Evolutionary conservation across 1,140 invertebrate species (phyloP).

Genomic region (Bemisia tabaci): DNA sequence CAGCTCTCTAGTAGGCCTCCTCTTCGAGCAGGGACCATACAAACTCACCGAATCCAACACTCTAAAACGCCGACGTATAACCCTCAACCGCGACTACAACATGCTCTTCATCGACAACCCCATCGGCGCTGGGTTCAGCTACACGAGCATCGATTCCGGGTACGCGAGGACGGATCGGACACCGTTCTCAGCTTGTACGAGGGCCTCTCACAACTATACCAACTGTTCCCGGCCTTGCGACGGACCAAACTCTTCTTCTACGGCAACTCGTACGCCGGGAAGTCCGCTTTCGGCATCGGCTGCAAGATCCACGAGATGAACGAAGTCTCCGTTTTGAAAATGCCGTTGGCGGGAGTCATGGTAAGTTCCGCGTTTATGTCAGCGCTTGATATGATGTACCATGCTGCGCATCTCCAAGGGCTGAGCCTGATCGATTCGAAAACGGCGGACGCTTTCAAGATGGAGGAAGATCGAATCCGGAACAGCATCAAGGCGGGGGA

Average conservation of each 20-base stretch:
- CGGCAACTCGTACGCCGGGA: conserved; percentile 43
- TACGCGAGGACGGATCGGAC: conserved; percentile 50
- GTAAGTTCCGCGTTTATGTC: conserved; percentile 78
- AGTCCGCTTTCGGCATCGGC: conserved; percentile 38
- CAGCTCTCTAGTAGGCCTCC: conserved; percentile 54
- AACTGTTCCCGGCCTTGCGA: conserved; percentile 35
- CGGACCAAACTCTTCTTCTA: conserved; percentile 24
- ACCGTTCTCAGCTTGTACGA: conserved; percentile 50
- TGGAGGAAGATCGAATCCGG: conserved; percentile 18
- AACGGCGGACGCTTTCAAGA: conserved; percentile 50
- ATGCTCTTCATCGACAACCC: no score
- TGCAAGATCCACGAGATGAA: conserved; percentile 38
- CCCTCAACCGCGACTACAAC: no score
- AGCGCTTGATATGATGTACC: conserved; percentile 59
- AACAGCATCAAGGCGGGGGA: conserved; percentile 5
- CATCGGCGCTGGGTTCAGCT: no score
- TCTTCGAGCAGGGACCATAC: conserved; percentile 42
- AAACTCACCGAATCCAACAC: no score
- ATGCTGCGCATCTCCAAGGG: conserved; percentile 68
- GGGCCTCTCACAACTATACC: conserved; percentile 54
- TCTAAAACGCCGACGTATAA: no score
- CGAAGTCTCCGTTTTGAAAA: conserved; percentile 42
- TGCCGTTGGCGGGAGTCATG: conserved; percentile 52
- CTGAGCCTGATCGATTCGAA: no score
- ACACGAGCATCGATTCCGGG: conserved; percentile 42